Percentiles rank a stretch among this genome's conserved stretches.
phyloP scores from a whole-genome alignment of 2,797 vertebrate genomes.

The Heterohyrax brucei region DNA sequence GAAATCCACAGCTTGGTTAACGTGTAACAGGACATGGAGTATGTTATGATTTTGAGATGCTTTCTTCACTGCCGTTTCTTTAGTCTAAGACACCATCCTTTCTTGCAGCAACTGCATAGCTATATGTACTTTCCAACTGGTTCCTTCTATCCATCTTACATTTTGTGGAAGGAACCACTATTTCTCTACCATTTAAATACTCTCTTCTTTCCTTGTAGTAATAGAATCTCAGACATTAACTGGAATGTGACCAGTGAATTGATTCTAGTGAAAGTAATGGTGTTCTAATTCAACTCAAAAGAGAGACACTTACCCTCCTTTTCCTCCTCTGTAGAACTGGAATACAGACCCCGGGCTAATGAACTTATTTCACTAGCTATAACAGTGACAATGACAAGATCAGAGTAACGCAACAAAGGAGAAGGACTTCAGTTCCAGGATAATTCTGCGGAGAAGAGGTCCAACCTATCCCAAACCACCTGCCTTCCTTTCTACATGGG shows the following conservation, averaged over 20 bases:
- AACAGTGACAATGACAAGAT: background rate
- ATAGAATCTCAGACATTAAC: background rate
- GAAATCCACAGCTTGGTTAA: background rate
- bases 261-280: background rate
- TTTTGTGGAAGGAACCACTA: background rate
- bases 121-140: background rate
- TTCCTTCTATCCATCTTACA: background rate
- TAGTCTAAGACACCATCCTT: background rate
- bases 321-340: background rate
- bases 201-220: background rate
- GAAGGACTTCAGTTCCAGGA: background rate
- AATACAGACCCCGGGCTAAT: background rate
- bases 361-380: background rate
- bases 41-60: background rate
- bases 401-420: background rate
- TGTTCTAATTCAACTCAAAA: background rate
- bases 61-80: background rate
- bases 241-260: background rate
- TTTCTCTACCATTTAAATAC: background rate
- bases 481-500: background rate
- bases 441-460: background rate
- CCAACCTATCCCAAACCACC: background rate
- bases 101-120: background rate
- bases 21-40: background rate
- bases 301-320: background rate